phyloP scores from a whole-genome alignment of 2,888 invertebrate genomes.

The Dynastes grantii region DNA sequence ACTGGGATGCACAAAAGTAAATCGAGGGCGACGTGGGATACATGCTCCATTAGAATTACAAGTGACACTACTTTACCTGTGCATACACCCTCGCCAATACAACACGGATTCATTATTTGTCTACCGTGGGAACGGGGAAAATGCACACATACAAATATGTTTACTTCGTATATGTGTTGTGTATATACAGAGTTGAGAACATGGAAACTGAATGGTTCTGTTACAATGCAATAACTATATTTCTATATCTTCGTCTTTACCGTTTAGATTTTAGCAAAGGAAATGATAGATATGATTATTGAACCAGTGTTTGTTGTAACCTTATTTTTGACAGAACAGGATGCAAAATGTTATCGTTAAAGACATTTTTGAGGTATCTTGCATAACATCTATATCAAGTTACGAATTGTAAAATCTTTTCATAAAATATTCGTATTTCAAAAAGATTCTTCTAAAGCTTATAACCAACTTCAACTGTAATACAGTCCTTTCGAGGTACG shows the following conservation, averaged over 20 bases:
- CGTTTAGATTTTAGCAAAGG: neutral
- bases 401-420: no score
- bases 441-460: no score
- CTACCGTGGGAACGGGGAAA: conserved; percentile 42
- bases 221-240: conserved; percentile 11
- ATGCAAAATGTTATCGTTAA: no score
- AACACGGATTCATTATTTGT: conserved; percentile 43
- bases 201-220: neutral
- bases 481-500: no score
- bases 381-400: no score
- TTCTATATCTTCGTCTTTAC: conserved; percentile 7
- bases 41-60: conserved; percentile 52
- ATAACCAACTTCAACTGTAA: no score
- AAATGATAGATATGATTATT: conserved; percentile 5
- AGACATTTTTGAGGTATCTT: no score
- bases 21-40: conserved; percentile 52
- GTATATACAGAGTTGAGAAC: neutral
- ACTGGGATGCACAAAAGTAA: conserved; percentile 39
- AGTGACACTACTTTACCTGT: conserved; percentile 51
- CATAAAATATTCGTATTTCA: no score
- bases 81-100: conserved; percentile 41
- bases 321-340: neutral
- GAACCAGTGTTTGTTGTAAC: neutral
- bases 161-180: neutral
- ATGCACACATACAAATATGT: conserved; percentile 6